Percentiles rank a stretch among this genome's conserved stretches.
phyloP scores from a whole-genome alignment of 2,113 vertebrate genomes.

The Tonatia bakeri region DNA sequence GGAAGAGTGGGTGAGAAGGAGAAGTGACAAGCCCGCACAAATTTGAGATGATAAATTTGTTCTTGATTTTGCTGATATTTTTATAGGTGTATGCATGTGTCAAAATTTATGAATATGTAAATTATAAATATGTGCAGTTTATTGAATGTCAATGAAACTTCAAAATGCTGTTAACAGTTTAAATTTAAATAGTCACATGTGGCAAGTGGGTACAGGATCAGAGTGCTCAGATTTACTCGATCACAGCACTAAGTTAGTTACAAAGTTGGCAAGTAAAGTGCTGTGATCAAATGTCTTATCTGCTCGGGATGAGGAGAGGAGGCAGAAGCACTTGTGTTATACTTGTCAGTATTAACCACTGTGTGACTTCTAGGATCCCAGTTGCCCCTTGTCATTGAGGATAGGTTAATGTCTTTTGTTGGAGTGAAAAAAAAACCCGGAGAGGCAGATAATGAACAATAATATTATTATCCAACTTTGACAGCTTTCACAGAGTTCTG shows the following conservation, averaged over 20 bases:
- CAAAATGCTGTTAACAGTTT: neutral
- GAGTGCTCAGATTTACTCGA: neutral
- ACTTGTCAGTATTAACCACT: neutral
- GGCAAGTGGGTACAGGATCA: neutral
- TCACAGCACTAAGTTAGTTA: neutral
- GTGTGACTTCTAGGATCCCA: neutral
- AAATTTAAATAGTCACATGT: neutral
- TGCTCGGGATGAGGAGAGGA: neutral
- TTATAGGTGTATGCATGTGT: neutral
- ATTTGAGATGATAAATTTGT: neutral
- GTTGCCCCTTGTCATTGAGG: neutral
- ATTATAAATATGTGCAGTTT: neutral
- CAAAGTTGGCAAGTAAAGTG: neutral
- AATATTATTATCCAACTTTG: neutral
- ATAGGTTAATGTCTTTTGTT: neutral
- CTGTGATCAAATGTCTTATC: neutral
- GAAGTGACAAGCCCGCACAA: neutral
- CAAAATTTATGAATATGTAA: neutral
- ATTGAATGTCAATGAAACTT: neutral
- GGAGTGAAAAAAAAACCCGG: neutral
- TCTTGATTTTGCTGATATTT: neutral
- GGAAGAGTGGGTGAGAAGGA: accelerated
- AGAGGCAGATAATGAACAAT: neutral
- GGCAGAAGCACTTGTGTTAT: neutral
- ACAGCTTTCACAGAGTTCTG: neutral